These are phyloP conservation scores for Drosophila fulvimacula DNA, from an alignment of 2,888 invertebrate species.

Conservation along the genomic window DNA sequence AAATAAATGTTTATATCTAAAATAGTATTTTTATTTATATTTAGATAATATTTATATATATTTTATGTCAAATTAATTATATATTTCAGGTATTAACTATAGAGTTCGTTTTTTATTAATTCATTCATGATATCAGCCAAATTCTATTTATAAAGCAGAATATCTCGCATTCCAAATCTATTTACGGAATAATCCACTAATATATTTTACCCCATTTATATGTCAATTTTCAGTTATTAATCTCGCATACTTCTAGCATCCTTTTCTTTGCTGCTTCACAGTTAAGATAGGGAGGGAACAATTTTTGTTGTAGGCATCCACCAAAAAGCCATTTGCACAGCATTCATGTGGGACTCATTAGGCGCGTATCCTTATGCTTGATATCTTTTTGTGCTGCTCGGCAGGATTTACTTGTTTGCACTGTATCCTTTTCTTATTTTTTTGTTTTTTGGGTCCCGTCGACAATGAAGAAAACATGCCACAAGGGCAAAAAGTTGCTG, in stretches of 20 bases:
- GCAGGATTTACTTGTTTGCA: conserved; percentile 44
- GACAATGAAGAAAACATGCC: conserved; percentile 60
- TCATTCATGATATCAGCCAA: too few species aligned
- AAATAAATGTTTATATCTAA: background rate
- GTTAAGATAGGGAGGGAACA: conserved; percentile 21
- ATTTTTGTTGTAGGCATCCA: conserved; percentile 43
- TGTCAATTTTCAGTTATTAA: conserved; percentile 19
- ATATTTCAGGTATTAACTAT: too few species aligned
- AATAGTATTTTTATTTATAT: too few species aligned
- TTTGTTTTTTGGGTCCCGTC: conserved; percentile 21
- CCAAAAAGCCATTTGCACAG: conserved; percentile 65
- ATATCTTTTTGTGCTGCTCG: conserved; percentile 40
- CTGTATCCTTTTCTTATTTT: conserved; percentile 42
- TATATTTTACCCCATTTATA: conserved; percentile 6
- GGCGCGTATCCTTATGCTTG: conserved; percentile 29
- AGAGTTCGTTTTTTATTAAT: too few species aligned
- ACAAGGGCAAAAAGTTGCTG: conserved; percentile 29
- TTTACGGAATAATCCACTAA: background rate
- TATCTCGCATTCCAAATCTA: background rate
- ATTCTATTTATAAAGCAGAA: background rate
- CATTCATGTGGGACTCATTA: conserved; percentile 71
- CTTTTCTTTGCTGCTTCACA: conserved; percentile 10
- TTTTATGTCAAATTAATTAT: too few species aligned
- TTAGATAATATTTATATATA: too few species aligned
- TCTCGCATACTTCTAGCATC: conserved; percentile 32